Evolutionary conservation across 92 coral and sea anemone genomes (phyloP).

Genomic region (Actinernus sp.): DNA sequence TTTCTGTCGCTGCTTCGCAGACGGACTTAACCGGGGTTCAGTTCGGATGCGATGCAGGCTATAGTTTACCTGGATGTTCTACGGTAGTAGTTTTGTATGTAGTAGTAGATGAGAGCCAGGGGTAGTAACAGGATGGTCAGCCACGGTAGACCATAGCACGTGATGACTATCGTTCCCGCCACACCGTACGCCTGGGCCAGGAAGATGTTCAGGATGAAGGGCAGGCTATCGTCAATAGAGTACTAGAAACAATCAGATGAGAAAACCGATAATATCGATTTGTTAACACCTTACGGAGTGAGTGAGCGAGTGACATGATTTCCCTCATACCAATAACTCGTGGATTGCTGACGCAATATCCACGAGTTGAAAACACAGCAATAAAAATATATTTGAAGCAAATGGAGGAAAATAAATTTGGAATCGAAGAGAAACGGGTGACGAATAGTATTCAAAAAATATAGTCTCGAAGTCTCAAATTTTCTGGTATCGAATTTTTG

Average conservation of each 20-base stretch:
- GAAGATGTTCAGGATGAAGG: slow-evolving; percentile 96
- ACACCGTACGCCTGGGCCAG: slow-evolving; percentile 98
- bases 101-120: slow-evolving; percentile 86
- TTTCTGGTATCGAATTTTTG: too few species aligned
- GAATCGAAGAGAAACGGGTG: background rate
- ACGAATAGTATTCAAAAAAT: too few species aligned
- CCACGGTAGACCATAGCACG: slow-evolving; percentile 99
- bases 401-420: too few species aligned
- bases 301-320: too few species aligned
- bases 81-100: slow-evolving; percentile 96
- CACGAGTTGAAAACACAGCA: background rate
- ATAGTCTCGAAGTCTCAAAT: too few species aligned
- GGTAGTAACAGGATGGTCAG: slow-evolving; percentile 82
- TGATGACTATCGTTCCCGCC: slow-evolving; percentile 91
- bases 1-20: too few species aligned
- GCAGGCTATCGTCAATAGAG: slow-evolving; percentile 96
- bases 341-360: too few species aligned
- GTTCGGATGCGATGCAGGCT: too few species aligned
- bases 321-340: too few species aligned
- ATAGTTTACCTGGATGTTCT: slow-evolving; percentile 96
- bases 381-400: background rate
- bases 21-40: too few species aligned
- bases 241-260: slow-evolving; percentile 58
- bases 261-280: background rate
- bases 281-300: too few species aligned